Evolutionary conservation across 2,888 invertebrate genomes (phyloP).

Genomic region (Pocota personata): DNA sequence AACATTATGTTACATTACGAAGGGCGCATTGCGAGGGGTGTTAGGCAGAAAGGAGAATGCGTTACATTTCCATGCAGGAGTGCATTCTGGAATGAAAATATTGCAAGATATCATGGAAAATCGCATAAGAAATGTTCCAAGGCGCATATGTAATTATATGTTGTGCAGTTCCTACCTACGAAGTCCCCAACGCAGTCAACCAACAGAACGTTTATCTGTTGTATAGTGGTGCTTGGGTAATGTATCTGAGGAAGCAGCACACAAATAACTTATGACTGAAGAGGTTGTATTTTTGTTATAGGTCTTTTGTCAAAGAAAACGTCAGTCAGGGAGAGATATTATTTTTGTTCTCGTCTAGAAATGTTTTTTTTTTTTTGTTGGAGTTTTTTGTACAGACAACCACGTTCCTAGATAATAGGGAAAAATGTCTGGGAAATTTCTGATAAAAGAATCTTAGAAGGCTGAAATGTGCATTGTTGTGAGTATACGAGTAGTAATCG

Average conservation of each 20-base stretch:
- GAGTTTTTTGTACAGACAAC: constrained; percentile 1
- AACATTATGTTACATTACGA: constrained; percentile 18
- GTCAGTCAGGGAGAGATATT: constrained; percentile 1
- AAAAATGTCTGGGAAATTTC: neutral
- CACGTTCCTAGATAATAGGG: neutral
- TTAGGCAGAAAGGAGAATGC: neutral
- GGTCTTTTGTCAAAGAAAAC: constrained; percentile 17
- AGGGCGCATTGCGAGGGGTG: constrained; percentile 33
- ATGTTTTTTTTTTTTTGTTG: too few species aligned
- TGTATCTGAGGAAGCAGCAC: constrained; percentile 12
- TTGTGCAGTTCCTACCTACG: constrained; percentile 27
- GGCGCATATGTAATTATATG: constrained; percentile 48
- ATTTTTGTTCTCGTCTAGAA: neutral
- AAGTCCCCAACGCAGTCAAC: constrained; percentile 11
- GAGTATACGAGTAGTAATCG: too few species aligned
- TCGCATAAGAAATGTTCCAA: constrained; percentile 51
- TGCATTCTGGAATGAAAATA: constrained; percentile 51
- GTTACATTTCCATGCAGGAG: constrained; percentile 33
- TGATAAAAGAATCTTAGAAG: neutral
- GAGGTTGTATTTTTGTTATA: constrained; percentile 20
- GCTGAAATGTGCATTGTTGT: neutral
- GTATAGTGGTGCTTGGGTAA: neutral
- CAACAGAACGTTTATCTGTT: constrained; percentile 23
- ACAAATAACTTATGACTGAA: constrained; percentile 27
- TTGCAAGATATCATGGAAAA: constrained; percentile 45